Evolutionary conservation across 2,797 vertebrate species (phyloP).

Genomic region (Danio choprae): DNA sequence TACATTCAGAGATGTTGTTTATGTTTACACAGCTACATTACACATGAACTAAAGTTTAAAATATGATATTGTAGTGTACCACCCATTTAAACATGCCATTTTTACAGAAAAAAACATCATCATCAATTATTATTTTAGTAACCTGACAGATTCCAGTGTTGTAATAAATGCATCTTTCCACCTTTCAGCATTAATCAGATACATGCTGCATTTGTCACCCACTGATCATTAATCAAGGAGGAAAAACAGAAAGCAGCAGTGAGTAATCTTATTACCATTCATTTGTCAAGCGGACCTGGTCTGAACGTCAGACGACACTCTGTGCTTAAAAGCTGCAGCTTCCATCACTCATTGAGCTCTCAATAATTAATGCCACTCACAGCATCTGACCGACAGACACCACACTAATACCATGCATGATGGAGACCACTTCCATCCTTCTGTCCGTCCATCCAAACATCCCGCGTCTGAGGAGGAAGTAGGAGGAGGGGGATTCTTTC

Average conservation of each 20-base stretch:
- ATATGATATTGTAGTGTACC: no score
- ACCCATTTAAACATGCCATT: no score
- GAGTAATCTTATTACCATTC: slow-evolving; percentile 68
- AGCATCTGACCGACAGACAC: slow-evolving; percentile 56
- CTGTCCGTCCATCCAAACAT: slow-evolving; percentile 25
- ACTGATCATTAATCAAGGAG: slow-evolving; percentile 68
- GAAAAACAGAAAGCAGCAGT: slow-evolving; percentile 60
- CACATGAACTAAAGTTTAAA: no score
- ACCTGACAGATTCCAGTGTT: slow-evolving; percentile 47
- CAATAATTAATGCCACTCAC: slow-evolving; percentile 72
- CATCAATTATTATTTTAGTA: no score
- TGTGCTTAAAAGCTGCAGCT: slow-evolving; percentile 61
- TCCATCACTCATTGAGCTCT: slow-evolving; percentile 62
- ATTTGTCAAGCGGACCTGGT: slow-evolving; percentile 63
- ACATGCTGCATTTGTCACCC: slow-evolving; percentile 63
- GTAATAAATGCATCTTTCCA: slow-evolving; percentile 59
- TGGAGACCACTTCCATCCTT: slow-evolving; percentile 5
- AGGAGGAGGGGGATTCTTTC: neutral
- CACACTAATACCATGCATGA: slow-evolving; percentile 30
- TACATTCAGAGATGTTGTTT: no score
- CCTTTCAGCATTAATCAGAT: slow-evolving; percentile 64
- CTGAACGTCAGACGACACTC: slow-evolving; percentile 52
- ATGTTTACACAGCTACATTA: no score
- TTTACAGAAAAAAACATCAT: no score
- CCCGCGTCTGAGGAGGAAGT: slow-evolving; percentile 3